Base-by-base conservation (phyloP, 2,113 vertebrate genomes). In the Symphodus melops region DNA sequence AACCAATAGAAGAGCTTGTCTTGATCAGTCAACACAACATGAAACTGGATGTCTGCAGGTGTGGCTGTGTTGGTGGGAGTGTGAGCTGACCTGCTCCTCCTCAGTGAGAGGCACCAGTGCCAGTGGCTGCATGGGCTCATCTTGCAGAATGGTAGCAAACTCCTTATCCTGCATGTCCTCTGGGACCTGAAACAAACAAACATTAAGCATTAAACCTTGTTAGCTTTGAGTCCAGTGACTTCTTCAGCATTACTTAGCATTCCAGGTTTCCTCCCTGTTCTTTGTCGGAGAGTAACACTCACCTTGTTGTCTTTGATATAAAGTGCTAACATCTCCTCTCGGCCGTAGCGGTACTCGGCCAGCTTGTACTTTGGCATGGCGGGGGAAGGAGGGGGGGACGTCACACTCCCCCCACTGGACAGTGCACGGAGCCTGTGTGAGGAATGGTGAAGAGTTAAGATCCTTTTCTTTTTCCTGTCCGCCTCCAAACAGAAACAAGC, bases 311-410 rank as follows among this genome's bases (percentile, higher is more conserved):
- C 96, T 94, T 97, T 97, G 91, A 97, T 75, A 83, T 97, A 97
- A 95, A 97, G 96, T 92, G 96, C 96, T 95, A 97, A 92, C 96
- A 97, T 97, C 94, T 97, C 96, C 92, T 97, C 96, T 87, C 96
- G 94, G 86, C 96, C 96, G 12, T 97, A 97, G 89, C 96, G 96
- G 86, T 97, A 97, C 70, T 97, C 96, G 64, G 96, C 96, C 91
- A 97, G 92, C 93, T 97, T 97, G 94, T 97, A 97, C 90, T 97
- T 97, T 95, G 96, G 96, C 95, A 97, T 97, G 92, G 96, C 96
- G 19, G 96, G 96, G 86, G 96, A 97, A 57, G 96, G 95, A 79
- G 96, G 96, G 60, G 96, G 96, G 88, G 96, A 97, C 60, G 95
- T 94, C 88, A 97, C 94, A 62, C 94, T 96, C 85, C 96, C 95